These are phyloP conservation scores for Arothron firmamentum DNA, from an alignment of 2,113 vertebrate genomes.

Conservation along the genomic window DNA sequence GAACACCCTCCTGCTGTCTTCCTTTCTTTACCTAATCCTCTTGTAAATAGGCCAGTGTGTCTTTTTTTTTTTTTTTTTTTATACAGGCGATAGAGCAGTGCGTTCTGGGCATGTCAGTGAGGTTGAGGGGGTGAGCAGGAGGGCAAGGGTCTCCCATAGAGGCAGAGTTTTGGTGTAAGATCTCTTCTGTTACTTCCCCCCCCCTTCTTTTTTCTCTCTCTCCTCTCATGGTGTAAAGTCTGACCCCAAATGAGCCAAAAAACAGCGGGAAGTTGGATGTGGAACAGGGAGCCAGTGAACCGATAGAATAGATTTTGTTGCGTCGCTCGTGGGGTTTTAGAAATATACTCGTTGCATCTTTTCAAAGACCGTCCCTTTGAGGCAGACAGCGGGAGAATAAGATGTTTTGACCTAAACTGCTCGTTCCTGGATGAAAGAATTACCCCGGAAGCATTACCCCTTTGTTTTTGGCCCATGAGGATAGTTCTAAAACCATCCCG, in stretches of 20 bases:
- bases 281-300: conserved; percentile 14
- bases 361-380: conserved; percentile 46
- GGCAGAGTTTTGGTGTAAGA: conserved; percentile 34
- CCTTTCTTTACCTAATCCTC: conserved; percentile 70
- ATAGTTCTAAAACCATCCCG: conserved; percentile 29
- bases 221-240: conserved; percentile 7
- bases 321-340: conserved; percentile 47
- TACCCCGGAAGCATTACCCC: conserved; percentile 40
- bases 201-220: conserved; percentile 18
- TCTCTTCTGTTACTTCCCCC: neutral
- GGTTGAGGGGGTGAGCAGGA: conserved; percentile 44
- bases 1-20: conserved; percentile 51
- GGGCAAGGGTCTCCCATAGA: conserved; percentile 29
- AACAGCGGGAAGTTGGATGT: conserved; percentile 43
- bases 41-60: conserved; percentile 74
- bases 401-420: conserved; percentile 41
- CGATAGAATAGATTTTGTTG: conserved; percentile 38
- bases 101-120: conserved; percentile 39
- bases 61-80: conserved; percentile 68
- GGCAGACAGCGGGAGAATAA: conserved; percentile 32
- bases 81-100: conserved; percentile 73
- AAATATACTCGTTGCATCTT: conserved; percentile 21
- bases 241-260: conserved; percentile 28
- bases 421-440: conserved; percentile 48
- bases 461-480: conserved; percentile 42